These are phyloP conservation scores for Erpobdella octoculata DNA, from an alignment of 2,888 invertebrate species.

Conservation along the genomic window DNA sequence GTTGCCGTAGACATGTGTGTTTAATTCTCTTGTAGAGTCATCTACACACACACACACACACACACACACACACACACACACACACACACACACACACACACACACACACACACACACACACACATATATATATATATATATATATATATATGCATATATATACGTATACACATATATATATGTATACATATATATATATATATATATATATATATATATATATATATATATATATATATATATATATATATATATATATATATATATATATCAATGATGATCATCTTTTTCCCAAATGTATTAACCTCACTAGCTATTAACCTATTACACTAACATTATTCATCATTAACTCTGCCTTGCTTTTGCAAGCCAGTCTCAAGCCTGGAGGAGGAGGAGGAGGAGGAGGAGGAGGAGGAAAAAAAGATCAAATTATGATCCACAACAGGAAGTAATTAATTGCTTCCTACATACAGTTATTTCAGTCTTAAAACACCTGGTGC, in stretches of 20 bases:
- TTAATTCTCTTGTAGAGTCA: no score
- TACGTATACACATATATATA: not conserved
- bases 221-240: conserved; percentile 10
- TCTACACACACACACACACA: not conserved
- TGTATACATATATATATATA: not conserved
- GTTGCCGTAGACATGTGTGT: no score
- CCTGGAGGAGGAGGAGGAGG: not conserved
- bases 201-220: not conserved
- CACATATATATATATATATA: not conserved
- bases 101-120: not conserved
- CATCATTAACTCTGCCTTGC: no score
- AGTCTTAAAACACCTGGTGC: no score
- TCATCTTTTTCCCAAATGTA: not conserved
- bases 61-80: not conserved
- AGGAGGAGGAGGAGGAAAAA: not conserved
- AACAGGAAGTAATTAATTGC: no score
- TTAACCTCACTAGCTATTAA: no score
- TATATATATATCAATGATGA: no score
- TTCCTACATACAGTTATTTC: no score
- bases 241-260: not conserved
- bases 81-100: conserved; percentile 1
- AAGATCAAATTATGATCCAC: no score
- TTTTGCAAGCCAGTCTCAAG: no score
- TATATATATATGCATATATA: not conserved
- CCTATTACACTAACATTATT: no score